Evolutionary conservation across 1,140 invertebrate species (phyloP).

Genomic region (Globodera ellingtonae): DNA sequence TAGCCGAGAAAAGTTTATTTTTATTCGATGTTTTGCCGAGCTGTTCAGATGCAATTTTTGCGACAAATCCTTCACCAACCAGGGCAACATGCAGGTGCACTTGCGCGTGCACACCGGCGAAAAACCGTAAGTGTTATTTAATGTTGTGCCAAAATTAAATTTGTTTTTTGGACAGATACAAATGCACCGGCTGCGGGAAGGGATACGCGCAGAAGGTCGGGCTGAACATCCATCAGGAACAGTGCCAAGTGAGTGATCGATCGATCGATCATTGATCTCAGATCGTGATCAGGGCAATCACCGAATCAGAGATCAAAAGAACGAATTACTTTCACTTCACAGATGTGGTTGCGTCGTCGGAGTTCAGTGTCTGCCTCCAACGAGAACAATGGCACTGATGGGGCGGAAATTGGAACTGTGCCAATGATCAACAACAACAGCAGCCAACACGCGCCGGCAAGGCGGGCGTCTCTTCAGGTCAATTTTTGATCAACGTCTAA

Average conservation of each 20-base stretch:
- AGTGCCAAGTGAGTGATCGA: slow-evolving; percentile 48
- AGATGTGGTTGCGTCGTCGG: not conserved
- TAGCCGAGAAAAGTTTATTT: not conserved
- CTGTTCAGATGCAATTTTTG: slow-evolving; percentile 69
- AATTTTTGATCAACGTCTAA: no score
- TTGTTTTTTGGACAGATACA: slow-evolving; percentile 40
- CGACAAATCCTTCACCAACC: slow-evolving; percentile 69
- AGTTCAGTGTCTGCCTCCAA: not conserved
- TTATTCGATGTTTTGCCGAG: slow-evolving; percentile 36
- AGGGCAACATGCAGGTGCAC: slow-evolving; percentile 72
- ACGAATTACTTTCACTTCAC: not conserved
- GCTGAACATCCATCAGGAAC: slow-evolving; percentile 63
- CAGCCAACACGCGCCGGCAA: not conserved
- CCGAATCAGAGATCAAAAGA: no score
- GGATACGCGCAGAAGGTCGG: slow-evolving; percentile 64
- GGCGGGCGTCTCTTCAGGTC: not conserved
- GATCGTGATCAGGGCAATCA: no score
- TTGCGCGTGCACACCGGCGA: slow-evolving; percentile 84
- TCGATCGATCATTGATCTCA: not conserved
- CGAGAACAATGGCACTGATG: not conserved
- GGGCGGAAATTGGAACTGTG: not conserved
- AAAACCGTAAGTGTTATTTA: slow-evolving; percentile 75
- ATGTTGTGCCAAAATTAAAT: slow-evolving; percentile 60
- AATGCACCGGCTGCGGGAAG: slow-evolving; percentile 57
- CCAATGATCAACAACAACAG: not conserved